A percentile compares a stretch with the other conserved stretches of the same genome.
These are phyloP conservation scores for Amphipyra berbera DNA, from an alignment of 2,888 invertebrate genomes.

Conservation along the genomic window DNA sequence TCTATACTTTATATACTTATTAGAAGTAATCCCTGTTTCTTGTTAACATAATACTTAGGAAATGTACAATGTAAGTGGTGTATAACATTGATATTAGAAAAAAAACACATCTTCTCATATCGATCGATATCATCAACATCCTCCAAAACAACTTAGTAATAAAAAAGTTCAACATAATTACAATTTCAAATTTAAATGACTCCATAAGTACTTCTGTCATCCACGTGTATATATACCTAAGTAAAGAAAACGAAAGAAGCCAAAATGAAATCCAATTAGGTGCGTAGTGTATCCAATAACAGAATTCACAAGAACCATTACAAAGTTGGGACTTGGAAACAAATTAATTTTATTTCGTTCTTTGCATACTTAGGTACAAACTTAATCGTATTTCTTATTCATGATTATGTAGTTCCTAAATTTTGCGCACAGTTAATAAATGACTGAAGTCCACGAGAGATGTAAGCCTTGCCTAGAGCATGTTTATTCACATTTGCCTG, in stretches of 20 bases:
- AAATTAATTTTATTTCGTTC: constrained; percentile 40
- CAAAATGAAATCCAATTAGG: constrained; percentile 55
- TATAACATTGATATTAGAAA: too few relatives aligned
- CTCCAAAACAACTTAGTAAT: background rate
- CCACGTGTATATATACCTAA: constrained; percentile 14
- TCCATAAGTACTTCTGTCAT: constrained; percentile 39
- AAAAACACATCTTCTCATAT: background rate
- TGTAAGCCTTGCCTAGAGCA: background rate
- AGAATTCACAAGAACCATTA: constrained; percentile 37
- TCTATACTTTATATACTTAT: too few relatives aligned
- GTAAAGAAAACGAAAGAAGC: constrained; percentile 51
- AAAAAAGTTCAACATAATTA: constrained; percentile 16
- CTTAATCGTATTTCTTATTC: constrained; percentile 19
- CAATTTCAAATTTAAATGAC: constrained; percentile 29
- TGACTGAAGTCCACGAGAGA: constrained; percentile 2
- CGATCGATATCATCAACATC: constrained; percentile 3
- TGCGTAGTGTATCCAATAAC: constrained; percentile 39
- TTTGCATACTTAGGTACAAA: constrained; percentile 9
- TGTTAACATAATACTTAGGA: too few relatives aligned
- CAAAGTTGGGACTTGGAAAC: constrained; percentile 32
- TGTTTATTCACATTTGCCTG: too few relatives aligned
- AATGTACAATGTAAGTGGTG: too few relatives aligned
- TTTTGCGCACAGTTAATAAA: constrained; percentile 16
- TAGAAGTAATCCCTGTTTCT: too few relatives aligned
- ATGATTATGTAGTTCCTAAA: background rate